Evolutionary conservation across 2,113 vertebrate genomes (phyloP), one percentile per base, ranked within the genome.

Genomic region (Meles meles): DNA sequence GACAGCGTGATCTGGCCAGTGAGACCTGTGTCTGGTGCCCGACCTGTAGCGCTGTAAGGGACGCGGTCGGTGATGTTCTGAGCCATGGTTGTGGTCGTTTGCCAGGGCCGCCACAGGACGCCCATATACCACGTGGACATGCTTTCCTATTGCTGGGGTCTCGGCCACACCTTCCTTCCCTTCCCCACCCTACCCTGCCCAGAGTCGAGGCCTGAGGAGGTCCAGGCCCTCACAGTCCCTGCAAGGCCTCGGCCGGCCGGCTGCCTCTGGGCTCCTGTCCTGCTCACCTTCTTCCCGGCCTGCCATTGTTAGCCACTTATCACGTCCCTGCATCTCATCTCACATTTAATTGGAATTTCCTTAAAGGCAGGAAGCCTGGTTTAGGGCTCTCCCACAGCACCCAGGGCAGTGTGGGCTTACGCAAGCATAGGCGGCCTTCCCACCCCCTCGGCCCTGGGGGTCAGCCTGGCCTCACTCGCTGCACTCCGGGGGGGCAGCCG

Each of bases 321-420:
- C 91, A 23, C 3, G 1, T 59, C 92, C 3, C 34, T 21, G 29
- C 65, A 49, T 61, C 77, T 37, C 95, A 39, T 82, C 94, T 90
- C 20, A 13, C 49, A 18, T 27, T 81, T 55, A 81, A 44, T 1
- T 69, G 69, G 71, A 72, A 59, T 93, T 91, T 95, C 96, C 96
- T 94, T 88, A 61, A 42, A 95, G 71, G 84, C 85, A 47, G 96
- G 94, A 97, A 96, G 31, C 83, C n/a, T 34, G 63, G 63, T 20
- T 34, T 59, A 25, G 82, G 65, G 10, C 14, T 85, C 34, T 44
- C n/a, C 96, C 77, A 8, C 11, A 65, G 80, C 83, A 47, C 44
- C 85, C 59, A 21, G 76, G 6, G 0, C 2, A 3, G 74, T 14
- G 17, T 39, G 65, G 57, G 76, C 49, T 63, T 61, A 34, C 31